A percentile compares a stretch with the other conserved stretches of the same genome.
Evolutionary conservation across 2,113 vertebrate genomes (phyloP).

Genomic region (Heteronetta atricapilla): DNA sequence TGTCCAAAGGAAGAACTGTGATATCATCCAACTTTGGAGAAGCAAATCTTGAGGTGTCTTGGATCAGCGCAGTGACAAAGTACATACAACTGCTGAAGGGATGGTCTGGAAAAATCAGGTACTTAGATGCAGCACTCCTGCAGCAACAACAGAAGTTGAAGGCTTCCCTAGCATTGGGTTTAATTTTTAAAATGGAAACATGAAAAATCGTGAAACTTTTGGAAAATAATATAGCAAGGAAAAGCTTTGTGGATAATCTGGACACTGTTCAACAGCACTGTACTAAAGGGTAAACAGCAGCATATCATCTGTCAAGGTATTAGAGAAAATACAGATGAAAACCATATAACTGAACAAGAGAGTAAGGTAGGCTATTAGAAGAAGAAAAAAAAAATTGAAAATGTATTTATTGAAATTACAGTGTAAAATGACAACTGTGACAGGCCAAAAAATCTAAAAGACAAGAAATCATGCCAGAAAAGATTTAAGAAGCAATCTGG

Average conservation of each 20-base stretch:
- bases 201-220: neutral
- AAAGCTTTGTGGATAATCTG: neutral
- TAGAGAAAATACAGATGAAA: neutral
- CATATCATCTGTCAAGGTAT: neutral
- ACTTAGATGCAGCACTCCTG: neutral
- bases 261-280: neutral
- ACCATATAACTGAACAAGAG: neutral
- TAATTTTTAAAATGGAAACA: neutral
- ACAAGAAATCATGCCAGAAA: rapidly evolving
- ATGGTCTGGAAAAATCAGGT: neutral
- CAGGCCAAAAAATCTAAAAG: neutral
- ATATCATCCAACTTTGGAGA: neutral
- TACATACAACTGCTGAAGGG: neutral
- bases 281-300: neutral
- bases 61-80: neutral
- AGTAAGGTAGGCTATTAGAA: neutral
- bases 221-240: neutral
- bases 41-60: neutral
- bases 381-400: neutral
- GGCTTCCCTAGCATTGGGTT: neutral
- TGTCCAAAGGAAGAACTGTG: neutral
- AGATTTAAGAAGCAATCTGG: neutral
- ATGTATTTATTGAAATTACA: neutral
- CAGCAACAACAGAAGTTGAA: neutral
- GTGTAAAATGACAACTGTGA: neutral